phyloP scores from a whole-genome alignment of 2,888 invertebrate genomes.

The Fragum whitleyi region DNA sequence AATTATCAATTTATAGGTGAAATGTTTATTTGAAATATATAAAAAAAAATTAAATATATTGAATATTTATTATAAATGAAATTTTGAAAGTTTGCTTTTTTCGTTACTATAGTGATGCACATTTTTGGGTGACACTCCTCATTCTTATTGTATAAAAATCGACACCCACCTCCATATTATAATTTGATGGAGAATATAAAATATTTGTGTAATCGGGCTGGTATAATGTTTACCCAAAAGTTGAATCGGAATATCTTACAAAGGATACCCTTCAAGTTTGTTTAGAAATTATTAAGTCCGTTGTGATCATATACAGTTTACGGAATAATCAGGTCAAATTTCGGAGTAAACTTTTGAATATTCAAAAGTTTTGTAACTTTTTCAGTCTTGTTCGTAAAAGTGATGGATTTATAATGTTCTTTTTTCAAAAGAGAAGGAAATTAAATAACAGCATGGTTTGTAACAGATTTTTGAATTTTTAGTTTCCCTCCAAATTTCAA shows the following conservation, averaged over 20 bases:
- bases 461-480: neutral
- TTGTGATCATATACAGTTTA: neutral
- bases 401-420: conserved; percentile 43
- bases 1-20: no score
- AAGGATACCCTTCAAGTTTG: conserved; percentile 21
- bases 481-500: conserved; percentile 3
- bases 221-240: conserved; percentile 16
- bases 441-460: conserved; percentile 54
- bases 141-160: conserved; percentile 2
- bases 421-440: conserved; percentile 52
- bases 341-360: neutral
- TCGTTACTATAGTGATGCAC: no score
- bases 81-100: no score
- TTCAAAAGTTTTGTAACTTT: neutral
- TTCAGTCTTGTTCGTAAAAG: neutral
- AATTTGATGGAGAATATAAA: conserved; percentile 25
- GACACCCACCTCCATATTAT: conserved; percentile 8
- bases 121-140: neutral
- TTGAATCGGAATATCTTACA: conserved; percentile 11
- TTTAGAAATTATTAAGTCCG: conserved; percentile 2
- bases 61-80: no score
- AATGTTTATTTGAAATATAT: no score
- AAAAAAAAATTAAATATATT: no score
- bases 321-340: neutral
- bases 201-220: conserved; percentile 20